These are phyloP conservation scores for Drosophila leonis DNA, from an alignment of 2,888 invertebrate genomes.

Conservation along the genomic window DNA sequence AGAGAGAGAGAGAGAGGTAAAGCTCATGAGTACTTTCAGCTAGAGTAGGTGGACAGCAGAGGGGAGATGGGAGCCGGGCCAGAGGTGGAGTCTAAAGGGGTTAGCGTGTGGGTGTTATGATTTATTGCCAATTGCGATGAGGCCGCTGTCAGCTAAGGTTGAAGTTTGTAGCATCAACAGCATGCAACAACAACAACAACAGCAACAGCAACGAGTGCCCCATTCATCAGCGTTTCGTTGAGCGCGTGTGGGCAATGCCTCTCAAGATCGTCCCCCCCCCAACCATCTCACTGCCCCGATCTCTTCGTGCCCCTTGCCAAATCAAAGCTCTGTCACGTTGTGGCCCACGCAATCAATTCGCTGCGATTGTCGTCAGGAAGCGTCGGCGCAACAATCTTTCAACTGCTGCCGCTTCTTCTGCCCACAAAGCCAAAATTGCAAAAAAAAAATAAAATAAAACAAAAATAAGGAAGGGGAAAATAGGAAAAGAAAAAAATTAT, in stretches of 20 bases:
- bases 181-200: constrained; percentile 12
- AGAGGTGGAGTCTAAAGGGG: not conserved
- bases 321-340: constrained; percentile 51
- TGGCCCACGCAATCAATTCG: constrained; percentile 58
- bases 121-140: constrained; percentile 76
- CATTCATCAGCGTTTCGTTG: constrained; percentile 61
- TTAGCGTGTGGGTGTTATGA: constrained; percentile 74
- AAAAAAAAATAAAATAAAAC: not conserved
- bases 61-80: not conserved
- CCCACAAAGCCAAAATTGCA: not conserved
- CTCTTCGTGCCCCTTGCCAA: constrained; percentile 22
- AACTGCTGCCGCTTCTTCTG: constrained; percentile 22
- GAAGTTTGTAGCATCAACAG: constrained; percentile 30
- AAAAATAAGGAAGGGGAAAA: not conserved
- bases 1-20: constrained; percentile 1
- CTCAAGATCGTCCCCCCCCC: not conserved
- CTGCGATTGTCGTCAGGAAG: constrained; percentile 55
- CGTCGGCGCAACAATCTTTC: constrained; percentile 31
- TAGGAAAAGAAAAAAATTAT: constrained; percentile 18
- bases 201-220: constrained; percentile 20
- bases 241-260: constrained; percentile 54
- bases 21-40: constrained; percentile 28
- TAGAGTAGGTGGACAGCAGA: constrained; percentile 9
- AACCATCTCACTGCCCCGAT: not conserved
- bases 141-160: constrained; percentile 33